These are phyloP conservation scores for Cygnus olor DNA, from an alignment of 2,797 vertebrate species.

Conservation along the genomic window DNA sequence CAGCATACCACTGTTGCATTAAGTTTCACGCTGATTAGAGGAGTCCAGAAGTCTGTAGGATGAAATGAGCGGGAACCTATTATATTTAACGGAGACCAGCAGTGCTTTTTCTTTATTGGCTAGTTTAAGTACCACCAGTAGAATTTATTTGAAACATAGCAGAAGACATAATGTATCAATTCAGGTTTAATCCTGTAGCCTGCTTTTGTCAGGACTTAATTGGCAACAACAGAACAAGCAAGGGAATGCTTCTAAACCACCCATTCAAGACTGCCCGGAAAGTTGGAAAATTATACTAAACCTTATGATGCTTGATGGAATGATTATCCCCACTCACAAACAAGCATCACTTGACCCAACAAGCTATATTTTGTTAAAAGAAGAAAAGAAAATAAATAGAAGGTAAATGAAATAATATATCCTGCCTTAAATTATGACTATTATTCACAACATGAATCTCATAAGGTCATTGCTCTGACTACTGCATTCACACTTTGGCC, in stretches of 20 bases:
- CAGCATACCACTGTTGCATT: not conserved
- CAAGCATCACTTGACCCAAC: not conserved
- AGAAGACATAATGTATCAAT: not conserved
- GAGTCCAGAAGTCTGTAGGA: not conserved
- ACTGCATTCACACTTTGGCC: not conserved
- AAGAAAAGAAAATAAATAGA: not conserved
- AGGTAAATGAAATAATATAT: not conserved
- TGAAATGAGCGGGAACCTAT: not conserved
- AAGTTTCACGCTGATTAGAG: not conserved
- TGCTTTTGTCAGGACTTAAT: not conserved
- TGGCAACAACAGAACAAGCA: not conserved
- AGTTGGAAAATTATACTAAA: not conserved
- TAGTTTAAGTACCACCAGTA: not conserved
- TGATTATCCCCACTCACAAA: not conserved
- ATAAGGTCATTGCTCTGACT: not conserved
- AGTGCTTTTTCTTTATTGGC: not conserved
- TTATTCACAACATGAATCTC: not conserved
- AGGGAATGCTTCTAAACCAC: not conserved
- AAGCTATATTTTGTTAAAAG: not conserved
- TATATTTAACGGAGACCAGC: not conserved
- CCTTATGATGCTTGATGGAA: fast-evolving
- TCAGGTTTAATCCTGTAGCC: not conserved
- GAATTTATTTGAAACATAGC: not conserved
- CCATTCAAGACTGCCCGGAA: not conserved
- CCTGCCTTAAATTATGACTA: not conserved